Evolutionary conservation across 2,888 invertebrate species (phyloP), one percentile per base, ranked within the genome.

Genomic region (Xestia rhomboidea): DNA sequence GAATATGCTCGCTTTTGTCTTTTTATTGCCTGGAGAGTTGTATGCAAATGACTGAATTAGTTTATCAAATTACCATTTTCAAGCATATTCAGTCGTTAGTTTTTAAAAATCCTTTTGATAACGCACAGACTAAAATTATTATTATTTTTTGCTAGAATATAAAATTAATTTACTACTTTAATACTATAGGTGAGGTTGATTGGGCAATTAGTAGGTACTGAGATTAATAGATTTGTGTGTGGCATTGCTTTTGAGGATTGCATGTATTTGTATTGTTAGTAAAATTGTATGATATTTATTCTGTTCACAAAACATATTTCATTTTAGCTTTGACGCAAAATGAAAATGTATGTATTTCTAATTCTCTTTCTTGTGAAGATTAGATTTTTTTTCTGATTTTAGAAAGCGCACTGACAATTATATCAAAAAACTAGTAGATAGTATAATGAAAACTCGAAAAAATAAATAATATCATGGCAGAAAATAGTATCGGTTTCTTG

Each of bases 1-100:
- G 51, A n/a, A 64, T 46, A 73, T 76, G 54, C 67, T 63, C 8
- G 49, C 38, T 76, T 72, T 77, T 74, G 60, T 73, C 41, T 70
- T 78, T 81, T 75, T 82, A 72, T 64, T 64, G 69, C 77, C 57
- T 46, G 51, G 18, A 83, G 85, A 83, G 81, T 66, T 41, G 66
- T 84, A 82, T 82, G 86, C 79, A 82, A 84, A 84, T 82, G 21
- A 62, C 70, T 78, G 79, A 82, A 82, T 84, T 75, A 85, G 69
- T 78, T 84, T 82, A 74, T 82, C 69, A 74, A 85, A 85, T 84
- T 82, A 82, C 44, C 72, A 75, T 86, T 85, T 85, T 70, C 67
- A 68, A 69, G 69, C 44, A 62, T 64, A 71, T 77, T 49, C 64
- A 69, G 77, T 46, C 27, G 64, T 15, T 66, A 68, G 38, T 63